Base-by-base conservation (phyloP, 2,888 invertebrate species). In the Tromatobia lineatoria region DNA sequence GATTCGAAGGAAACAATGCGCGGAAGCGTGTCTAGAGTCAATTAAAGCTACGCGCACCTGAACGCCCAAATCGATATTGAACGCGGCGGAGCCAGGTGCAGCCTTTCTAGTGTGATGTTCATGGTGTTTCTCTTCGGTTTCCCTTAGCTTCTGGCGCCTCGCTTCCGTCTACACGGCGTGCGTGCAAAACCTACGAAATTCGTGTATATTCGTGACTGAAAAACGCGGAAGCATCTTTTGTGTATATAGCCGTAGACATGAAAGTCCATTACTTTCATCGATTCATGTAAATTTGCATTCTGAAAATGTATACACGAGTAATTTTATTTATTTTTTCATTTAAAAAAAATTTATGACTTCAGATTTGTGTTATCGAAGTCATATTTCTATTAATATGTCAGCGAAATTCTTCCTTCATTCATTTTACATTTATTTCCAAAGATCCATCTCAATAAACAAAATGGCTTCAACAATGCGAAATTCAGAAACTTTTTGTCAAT, bases 31-130 rank as follows among this genome's bases (percentile, higher is more conserved):
- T 80, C 75, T 75, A 59, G 74, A 75, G 67, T 69, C 69, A 75
- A 80, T 80, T 75, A 75, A 80, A 80, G 67, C 73, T 73, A 75
- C 38, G 59, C 61, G 57, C 80, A 80, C 80, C 80, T 75, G 67
- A 80, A 69, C 69, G 69, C 57, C 61, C 52, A 61, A 80, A 80
- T 80, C 80, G 80, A 75, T 80, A 80, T 80, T 69, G 57, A 59
- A 75, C 69, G 59, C 29, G 74, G 34, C 66, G 80, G 67, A n/a
- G 67, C 80, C 80, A 80, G 80, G 80, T 80, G 80, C 74, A 59
- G 57, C 20, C 11, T 38, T 23, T 50, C 66, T 15, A 64, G 57
- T 57, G 57, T 57, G 25, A 23, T 23, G n/a, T 23, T 70, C 52
- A 50, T 38, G 71, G 50, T 73, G 64, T 66, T 70, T 57, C 57